Evolutionary conservation across 2,888 invertebrate species (phyloP).

Genomic region (Tuberolachnus salignus): DNA sequence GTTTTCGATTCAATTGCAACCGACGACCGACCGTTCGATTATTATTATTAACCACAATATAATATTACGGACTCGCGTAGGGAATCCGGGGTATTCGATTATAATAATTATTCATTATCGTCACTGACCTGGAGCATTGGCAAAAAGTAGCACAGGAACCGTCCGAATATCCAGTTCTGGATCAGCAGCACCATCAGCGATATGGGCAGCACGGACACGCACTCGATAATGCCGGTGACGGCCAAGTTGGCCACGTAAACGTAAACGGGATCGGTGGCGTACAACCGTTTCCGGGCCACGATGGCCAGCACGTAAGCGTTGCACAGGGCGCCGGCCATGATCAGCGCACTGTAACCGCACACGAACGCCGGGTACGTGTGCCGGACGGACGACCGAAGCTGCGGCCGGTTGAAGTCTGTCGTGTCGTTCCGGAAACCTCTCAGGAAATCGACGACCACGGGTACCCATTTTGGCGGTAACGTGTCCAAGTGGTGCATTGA

Average conservation of each 20-base stretch:
- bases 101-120: background rate
- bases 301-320: conserved; percentile 69
- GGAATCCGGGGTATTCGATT: too few species aligned
- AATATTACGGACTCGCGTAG: too few species aligned
- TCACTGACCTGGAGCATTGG: conserved; percentile 74
- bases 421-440: conserved; percentile 63
- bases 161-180: conserved; percentile 76
- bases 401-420: conserved; percentile 68
- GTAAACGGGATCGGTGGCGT: conserved; percentile 69
- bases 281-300: conserved; percentile 66
- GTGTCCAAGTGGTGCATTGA: conserved; percentile 55
- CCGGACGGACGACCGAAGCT: conserved; percentile 67
- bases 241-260: conserved; percentile 73
- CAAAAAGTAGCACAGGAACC: conserved; percentile 73
- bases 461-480: conserved; percentile 61
- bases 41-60: too few species aligned
- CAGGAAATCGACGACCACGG: conserved; percentile 62
- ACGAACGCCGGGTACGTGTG: conserved; percentile 70
- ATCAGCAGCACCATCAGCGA: conserved; percentile 72
- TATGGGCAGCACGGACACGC: conserved; percentile 72
- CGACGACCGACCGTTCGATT: too few species aligned
- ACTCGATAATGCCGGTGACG: conserved; percentile 72
- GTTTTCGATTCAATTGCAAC: too few species aligned
- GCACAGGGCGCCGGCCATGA: conserved; percentile 67
- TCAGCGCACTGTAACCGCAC: conserved; percentile 69